Base-by-base conservation (phyloP, 30 jellyfish, hydroid and myxozoan species). In the Cassiopea xamachana region DNA sequence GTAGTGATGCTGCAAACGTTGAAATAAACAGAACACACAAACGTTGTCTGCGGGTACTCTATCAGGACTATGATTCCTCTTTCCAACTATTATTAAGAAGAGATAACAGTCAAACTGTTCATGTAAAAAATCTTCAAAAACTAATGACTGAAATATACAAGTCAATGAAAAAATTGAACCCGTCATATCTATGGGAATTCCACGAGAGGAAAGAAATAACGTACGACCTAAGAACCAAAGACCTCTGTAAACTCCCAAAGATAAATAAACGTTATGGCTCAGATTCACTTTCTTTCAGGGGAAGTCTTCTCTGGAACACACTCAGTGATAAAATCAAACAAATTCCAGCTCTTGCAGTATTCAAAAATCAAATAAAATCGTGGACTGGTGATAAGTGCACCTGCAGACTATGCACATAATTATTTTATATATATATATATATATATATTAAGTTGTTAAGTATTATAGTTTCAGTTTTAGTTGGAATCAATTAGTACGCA, bases 1-100 rank as follows among this genome's bases (percentile, higher is more conserved):
- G 89, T 69, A 58, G 51, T 79, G 46, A 85, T 45, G 80, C 46
- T 48, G 93, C 82, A 16, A 49, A 73, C 81, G 60, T 58, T 7
- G 67, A 49, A 27, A 75, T 85, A 47, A 49, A 85, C 86, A 27
- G 76, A 59, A 75, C 89, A 1, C 88, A 75, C 9, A 74, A 87
- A 46, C 94, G 85, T 75, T 49, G 89, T 75, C 89, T 78, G 27
- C 75, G 73, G 89, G 48, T 87, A 73, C 94, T 87, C 83, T 87
- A 76, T 46, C 59, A 87, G 45, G 39, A 27, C 39, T 27, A 75
- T 76, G 73, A 76, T 19, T 87, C 69, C 48, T 87, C 89, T 60
- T 76, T 68, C 60, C 83, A 74, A 1, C 47, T 17, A 70, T 55
- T 84, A 46, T 62, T 87, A 49, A 77, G 39, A 1, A 79, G 75